Conservation (phyloP, 1,140 invertebrate species). For the Anthonomus grandis region DNA sequence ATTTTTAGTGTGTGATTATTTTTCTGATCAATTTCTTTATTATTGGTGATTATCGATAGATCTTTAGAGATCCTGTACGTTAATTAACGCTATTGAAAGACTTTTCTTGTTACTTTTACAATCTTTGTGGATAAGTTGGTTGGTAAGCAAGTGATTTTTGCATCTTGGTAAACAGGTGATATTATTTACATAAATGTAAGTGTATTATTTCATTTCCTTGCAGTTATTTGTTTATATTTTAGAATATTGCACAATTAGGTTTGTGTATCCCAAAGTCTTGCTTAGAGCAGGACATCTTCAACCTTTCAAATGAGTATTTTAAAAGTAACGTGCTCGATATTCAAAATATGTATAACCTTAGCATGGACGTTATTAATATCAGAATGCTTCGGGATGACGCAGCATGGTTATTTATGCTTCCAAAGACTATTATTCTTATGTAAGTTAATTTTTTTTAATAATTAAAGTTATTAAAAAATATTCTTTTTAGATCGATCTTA, state of each 20-base stretch:
- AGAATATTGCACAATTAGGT: conserved; percentile 36
- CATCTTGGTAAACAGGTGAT: no score
- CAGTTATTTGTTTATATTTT: no score
- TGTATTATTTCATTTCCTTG: no score
- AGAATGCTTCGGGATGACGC: conserved; percentile 20
- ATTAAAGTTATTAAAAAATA: conserved; percentile 6
- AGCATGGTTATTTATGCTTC: conserved; percentile 26
- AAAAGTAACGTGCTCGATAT: conserved; percentile 21
- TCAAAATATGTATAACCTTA: conserved; percentile 30
- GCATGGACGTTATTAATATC: conserved; percentile 29
- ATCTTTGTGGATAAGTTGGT: no score
- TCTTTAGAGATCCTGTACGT: no score
- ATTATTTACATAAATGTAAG: no score
- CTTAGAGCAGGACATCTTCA: conserved; percentile 25
- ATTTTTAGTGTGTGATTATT: no score
- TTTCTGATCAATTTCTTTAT: no score
- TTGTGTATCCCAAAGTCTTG: conserved; percentile 39
- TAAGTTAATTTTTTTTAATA: conserved; percentile 12
- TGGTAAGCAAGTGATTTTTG: no score
- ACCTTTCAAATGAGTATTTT: conserved; percentile 29
- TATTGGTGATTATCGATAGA: no score
- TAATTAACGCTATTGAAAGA: no score
- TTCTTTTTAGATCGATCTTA: conserved; percentile 17
- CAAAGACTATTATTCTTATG: conserved; percentile 34
- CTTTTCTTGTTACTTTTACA: no score